Evolutionary conservation across 2,797 vertebrate genomes (phyloP).

Genomic region (Mallotus villosus): DNA sequence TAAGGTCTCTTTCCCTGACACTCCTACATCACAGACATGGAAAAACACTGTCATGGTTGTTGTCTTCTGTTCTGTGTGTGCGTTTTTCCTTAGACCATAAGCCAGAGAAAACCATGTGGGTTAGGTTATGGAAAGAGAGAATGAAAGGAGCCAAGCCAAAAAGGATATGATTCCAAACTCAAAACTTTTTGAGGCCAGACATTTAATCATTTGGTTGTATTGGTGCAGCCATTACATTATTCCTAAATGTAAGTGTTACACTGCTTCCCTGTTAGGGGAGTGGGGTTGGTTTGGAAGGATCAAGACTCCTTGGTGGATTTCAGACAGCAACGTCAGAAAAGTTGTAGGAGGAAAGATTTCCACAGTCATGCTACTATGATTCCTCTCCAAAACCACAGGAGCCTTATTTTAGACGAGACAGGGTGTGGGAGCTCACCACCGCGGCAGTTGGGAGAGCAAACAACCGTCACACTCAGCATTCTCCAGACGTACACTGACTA

Average conservation of each 20-base stretch:
- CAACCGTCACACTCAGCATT: constrained; percentile 10
- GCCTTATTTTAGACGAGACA: constrained; percentile 67
- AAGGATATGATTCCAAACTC: neutral
- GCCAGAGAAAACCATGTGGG: constrained; percentile 13
- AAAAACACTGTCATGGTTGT: constrained; percentile 43
- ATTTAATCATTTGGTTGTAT: neutral
- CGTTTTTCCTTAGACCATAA: constrained; percentile 15
- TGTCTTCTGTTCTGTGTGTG: neutral
- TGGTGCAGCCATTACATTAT: neutral
- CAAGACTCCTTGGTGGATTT: constrained; percentile 21
- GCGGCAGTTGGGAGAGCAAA: constrained; percentile 47
- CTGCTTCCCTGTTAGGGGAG: neutral
- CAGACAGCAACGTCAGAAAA: too few species aligned
- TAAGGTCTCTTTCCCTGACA: neutral
- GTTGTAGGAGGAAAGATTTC: neutral
- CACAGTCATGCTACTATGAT: constrained; percentile 25
- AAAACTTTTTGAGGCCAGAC: neutral
- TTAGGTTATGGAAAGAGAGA: constrained; percentile 2
- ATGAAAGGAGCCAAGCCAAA: neutral
- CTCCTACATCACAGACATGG: constrained; percentile 17
- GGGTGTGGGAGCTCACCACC: constrained; percentile 58
- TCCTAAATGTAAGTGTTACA: neutral
- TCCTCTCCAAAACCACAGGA: constrained; percentile 51
- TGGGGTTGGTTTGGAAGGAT: neutral
- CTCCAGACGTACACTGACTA: neutral